Evolutionary conservation across 2,888 invertebrate genomes (phyloP).

Genomic region (Phorcus lineatus): DNA sequence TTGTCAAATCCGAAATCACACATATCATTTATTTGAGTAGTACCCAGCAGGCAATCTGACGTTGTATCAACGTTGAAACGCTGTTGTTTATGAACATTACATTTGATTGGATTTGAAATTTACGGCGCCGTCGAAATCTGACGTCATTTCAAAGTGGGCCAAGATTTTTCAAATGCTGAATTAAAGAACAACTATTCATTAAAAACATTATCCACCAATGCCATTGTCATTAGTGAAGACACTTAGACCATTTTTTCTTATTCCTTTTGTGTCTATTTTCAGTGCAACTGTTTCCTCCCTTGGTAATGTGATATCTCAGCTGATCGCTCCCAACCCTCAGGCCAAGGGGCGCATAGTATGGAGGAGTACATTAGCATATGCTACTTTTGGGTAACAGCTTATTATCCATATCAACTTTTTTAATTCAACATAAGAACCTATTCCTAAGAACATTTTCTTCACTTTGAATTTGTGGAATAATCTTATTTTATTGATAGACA

Average conservation of each 20-base stretch:
- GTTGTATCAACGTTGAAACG: no score
- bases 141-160: no score
- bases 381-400: constrained; percentile 57
- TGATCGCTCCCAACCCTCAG: constrained; percentile 55
- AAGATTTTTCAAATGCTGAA: no score
- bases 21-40: no score
- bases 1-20: no score
- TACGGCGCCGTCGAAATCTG: no score
- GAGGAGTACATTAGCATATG: constrained; percentile 65
- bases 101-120: no score
- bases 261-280: constrained; percentile 29
- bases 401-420: background rate
- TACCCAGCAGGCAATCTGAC: no score
- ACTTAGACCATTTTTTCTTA: background rate
- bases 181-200: no score
- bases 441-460: background rate
- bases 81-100: no score
- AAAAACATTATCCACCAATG: background rate
- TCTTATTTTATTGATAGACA: no score
- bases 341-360: constrained; percentile 54
- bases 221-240: background rate
- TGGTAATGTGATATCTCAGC: constrained; percentile 63
- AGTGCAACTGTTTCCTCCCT: constrained; percentile 60
- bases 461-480: no score
- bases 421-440: background rate